These are phyloP conservation scores for Lampropteryx suffumata DNA, from an alignment of 2,888 invertebrate genomes.

Conservation along the genomic window DNA sequence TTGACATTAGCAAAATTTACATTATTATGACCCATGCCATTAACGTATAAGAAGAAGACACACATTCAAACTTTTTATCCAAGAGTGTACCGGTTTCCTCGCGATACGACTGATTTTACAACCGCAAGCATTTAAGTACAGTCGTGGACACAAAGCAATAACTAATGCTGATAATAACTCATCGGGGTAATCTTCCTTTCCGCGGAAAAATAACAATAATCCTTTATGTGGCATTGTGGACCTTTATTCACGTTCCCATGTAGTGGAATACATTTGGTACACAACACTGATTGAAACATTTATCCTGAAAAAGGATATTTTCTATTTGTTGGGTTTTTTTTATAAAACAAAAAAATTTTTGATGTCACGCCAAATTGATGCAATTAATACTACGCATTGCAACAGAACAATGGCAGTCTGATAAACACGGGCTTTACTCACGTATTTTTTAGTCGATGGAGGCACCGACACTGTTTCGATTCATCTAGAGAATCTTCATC, in stretches of 20 bases:
- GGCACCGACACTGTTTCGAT: too few relatives aligned
- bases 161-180: slow-evolving; percentile 55
- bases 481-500: too few relatives aligned
- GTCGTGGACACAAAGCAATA: slow-evolving; percentile 48
- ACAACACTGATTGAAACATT: not conserved
- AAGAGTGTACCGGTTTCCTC: too few relatives aligned
- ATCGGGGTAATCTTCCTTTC: slow-evolving; percentile 47
- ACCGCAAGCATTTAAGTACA: slow-evolving; percentile 1
- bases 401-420: too few relatives aligned
- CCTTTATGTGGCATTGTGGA: slow-evolving; percentile 44
- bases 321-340: not conserved
- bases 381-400: too few relatives aligned
- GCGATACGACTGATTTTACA: not conserved
- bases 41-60: too few relatives aligned
- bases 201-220: slow-evolving; percentile 54
- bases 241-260: slow-evolving; percentile 38
- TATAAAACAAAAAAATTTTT: not conserved
- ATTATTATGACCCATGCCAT: too few relatives aligned
- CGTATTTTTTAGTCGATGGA: too few relatives aligned
- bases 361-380: too few relatives aligned
- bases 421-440: too few relatives aligned
- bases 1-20: too few relatives aligned
- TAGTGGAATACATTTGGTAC: slow-evolving; percentile 11
- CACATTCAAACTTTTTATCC: too few relatives aligned
- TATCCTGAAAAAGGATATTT: not conserved